These are phyloP conservation scores for Trichonephila clavipes DNA, from an alignment of 1,140 invertebrate genomes.

Conservation along the genomic window DNA sequence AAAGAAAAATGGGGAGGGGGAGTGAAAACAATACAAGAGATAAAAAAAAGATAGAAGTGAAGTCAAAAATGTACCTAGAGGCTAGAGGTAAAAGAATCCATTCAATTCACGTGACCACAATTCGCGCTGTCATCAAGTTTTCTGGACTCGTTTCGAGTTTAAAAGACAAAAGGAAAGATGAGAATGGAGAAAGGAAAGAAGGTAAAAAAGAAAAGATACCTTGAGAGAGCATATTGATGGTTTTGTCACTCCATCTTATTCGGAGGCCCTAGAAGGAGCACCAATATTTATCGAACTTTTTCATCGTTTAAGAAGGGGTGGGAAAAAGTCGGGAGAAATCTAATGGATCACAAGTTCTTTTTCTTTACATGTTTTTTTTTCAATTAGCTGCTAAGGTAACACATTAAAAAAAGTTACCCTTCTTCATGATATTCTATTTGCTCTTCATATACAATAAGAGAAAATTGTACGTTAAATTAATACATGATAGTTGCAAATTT, in stretches of 20 bases:
- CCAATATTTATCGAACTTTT: neutral
- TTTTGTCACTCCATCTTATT: slow-evolving; percentile 2
- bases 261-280: neutral
- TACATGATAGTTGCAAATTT: too few species aligned
- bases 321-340: too few species aligned
- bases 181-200: neutral
- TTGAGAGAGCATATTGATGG: neutral
- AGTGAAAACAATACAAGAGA: slow-evolving; percentile 15
- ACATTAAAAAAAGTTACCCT: too few species aligned
- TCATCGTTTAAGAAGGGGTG: neutral
- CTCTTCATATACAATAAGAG: too few species aligned
- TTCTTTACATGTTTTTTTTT: too few species aligned
- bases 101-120: slow-evolving; percentile 59
- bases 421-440: too few species aligned
- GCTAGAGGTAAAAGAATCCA: slow-evolving; percentile 58
- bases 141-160: slow-evolving; percentile 40
- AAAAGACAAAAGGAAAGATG: slow-evolving; percentile 6
- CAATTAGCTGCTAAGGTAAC: too few species aligned
- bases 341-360: too few species aligned
- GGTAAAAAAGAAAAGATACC: neutral
- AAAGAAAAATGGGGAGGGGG: neutral
- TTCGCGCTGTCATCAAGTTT: slow-evolving; percentile 70
- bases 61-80: slow-evolving; percentile 40
- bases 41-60: slow-evolving; percentile 1
- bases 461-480: too few species aligned